A percentile compares a stretch with the other conserved stretches of the same genome.
Conservation (phyloP, 2,797 vertebrate species). For the Okamejei kenojei region DNA sequence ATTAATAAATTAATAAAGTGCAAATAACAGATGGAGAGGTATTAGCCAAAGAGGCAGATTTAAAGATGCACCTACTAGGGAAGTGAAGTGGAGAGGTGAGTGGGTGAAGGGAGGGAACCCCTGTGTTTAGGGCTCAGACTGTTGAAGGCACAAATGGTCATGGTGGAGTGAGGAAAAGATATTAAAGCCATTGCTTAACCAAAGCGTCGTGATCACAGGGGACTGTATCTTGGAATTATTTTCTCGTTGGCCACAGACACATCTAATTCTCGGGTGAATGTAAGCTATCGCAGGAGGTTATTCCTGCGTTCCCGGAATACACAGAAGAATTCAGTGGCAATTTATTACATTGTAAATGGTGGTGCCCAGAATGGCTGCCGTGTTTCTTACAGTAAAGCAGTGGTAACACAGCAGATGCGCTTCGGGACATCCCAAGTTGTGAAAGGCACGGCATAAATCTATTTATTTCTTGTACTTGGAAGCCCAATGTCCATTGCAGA, state of each 20-base stretch:
- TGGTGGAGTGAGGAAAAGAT: too few species aligned
- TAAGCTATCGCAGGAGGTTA: background rate
- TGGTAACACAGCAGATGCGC: background rate
- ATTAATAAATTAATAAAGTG: too few species aligned
- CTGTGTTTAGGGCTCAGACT: too few species aligned
- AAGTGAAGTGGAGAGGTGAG: too few species aligned
- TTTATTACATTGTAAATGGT: background rate
- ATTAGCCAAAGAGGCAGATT: too few species aligned
- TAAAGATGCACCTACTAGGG: too few species aligned
- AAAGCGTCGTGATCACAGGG: background rate
- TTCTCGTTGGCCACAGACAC: too few species aligned
- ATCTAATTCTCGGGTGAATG: background rate
- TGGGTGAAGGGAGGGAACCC: too few species aligned
- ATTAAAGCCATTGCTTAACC: background rate
- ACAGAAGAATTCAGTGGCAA: background rate
- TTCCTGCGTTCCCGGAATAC: background rate
- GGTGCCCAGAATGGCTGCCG: background rate
- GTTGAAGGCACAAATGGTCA: too few species aligned
- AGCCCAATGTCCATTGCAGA: background rate
- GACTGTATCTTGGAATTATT: too few species aligned
- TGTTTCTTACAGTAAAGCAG: background rate
- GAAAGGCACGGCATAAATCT: background rate
- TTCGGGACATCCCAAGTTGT: background rate
- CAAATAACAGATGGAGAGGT: too few species aligned
- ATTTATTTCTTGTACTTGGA: background rate